Percentiles rank a stretch among this genome's conserved stretches.
Evolutionary conservation across 2,113 vertebrate genomes (phyloP).

Genomic region (Acinonyx jubatus): DNA sequence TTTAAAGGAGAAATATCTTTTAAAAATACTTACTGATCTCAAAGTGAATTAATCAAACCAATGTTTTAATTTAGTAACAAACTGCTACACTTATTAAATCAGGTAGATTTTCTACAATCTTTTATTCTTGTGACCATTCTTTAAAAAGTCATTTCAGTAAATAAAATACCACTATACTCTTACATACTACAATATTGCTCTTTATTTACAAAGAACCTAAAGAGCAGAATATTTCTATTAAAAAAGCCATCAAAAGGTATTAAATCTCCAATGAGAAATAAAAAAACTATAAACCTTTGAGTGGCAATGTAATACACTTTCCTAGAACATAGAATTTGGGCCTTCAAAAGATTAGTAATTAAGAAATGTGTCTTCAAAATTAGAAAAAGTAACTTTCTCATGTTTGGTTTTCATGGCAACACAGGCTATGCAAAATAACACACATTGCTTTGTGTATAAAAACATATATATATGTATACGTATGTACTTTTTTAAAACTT

Average conservation of each 20-base stretch:
- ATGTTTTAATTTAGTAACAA: slow-evolving; percentile 40
- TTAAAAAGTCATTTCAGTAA: slow-evolving; percentile 32
- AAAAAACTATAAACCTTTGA: background rate
- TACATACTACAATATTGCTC: background rate
- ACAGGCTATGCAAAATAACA: slow-evolving; percentile 51
- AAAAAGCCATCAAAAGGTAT: background rate
- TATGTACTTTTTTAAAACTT: slow-evolving; percentile 67
- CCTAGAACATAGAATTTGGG: background rate
- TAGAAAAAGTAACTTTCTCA: background rate
- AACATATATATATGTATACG: background rate
- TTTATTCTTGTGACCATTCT: slow-evolving; percentile 20
- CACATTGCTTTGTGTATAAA: slow-evolving; percentile 29
- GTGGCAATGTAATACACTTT: background rate
- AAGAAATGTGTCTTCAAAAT: slow-evolving; percentile 33
- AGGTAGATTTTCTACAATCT: background rate
- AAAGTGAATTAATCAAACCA: slow-evolving; percentile 30
- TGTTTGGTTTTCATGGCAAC: slow-evolving; percentile 7
- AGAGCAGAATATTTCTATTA: slow-evolving; percentile 1
- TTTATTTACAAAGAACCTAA: slow-evolving; percentile 52
- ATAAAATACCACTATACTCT: background rate
- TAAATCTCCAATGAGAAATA: background rate
- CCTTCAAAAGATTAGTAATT: slow-evolving; percentile 14
- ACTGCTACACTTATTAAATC: background rate
- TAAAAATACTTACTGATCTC: slow-evolving; percentile 19
- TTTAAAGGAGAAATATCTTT: slow-evolving; percentile 39